A percentile compares a stretch with the other conserved stretches of the same genome.
Conservation (phyloP, 2,888 invertebrate genomes). For the Zaprionus bogoriensis region DNA sequence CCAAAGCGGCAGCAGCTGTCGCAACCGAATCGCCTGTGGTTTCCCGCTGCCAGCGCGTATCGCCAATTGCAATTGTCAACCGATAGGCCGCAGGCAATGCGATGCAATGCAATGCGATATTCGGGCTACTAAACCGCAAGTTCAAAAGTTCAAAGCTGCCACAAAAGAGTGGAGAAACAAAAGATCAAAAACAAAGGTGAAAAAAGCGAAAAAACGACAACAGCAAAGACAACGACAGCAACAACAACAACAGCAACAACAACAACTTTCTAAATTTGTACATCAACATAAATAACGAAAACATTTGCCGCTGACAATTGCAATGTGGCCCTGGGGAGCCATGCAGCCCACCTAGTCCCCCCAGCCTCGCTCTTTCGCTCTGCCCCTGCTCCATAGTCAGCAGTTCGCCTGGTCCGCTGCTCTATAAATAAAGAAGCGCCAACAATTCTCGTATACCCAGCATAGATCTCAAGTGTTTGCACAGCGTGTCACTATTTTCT, state of each 20-base stretch:
- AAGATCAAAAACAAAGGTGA: conserved; percentile 12
- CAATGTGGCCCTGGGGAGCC: conserved; percentile 61
- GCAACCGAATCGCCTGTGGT: conserved; percentile 56
- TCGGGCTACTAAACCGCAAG: conserved; percentile 43
- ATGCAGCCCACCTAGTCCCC: conserved; percentile 19
- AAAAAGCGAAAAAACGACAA: neutral
- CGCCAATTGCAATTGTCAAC: conserved; percentile 55
- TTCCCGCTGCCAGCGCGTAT: conserved; percentile 26
- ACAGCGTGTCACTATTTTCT: no score
- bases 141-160: conserved; percentile 61
- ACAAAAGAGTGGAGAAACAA: conserved; percentile 10
- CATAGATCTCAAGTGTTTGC: neutral
- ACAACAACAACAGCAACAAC: conserved; percentile 2
- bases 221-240: no score
- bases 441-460: conserved; percentile 9
- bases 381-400: neutral
- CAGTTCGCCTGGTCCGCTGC: neutral
- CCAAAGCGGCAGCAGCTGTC: conserved; percentile 22
- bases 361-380: neutral
- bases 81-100: conserved; percentile 41
- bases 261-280: conserved; percentile 69
- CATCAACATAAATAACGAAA: conserved; percentile 58
- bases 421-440: conserved; percentile 33
- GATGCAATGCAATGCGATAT: conserved; percentile 28
- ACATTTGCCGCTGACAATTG: conserved; percentile 62